phyloP scores from a whole-genome alignment of 2,888 invertebrate genomes.

The Caprella mutica region DNA sequence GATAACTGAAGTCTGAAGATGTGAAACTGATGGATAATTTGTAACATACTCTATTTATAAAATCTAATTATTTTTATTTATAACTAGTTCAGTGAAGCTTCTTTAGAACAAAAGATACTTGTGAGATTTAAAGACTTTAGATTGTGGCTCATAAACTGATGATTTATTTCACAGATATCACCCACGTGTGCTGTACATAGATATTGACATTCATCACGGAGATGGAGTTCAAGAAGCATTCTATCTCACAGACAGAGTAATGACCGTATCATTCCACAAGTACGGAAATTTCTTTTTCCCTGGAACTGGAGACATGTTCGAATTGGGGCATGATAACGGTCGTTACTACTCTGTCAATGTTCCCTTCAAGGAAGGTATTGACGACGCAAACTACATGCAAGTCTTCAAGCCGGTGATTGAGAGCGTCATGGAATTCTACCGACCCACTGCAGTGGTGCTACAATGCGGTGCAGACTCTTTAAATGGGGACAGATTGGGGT shows the following conservation, averaged over 20 bases:
- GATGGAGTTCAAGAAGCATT: conserved; percentile 97
- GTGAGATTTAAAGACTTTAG: too few relatives aligned
- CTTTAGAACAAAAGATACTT: too few relatives aligned
- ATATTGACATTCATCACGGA: conserved; percentile 97
- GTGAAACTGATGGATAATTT: too few relatives aligned
- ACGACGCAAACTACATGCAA: conserved; percentile 81
- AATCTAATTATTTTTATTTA: too few relatives aligned
- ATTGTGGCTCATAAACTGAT: too few relatives aligned
- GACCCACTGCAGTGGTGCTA: conserved; percentile 90
- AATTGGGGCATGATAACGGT: conserved; percentile 90
- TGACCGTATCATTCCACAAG: conserved; percentile 99
- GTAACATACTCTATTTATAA: too few relatives aligned
- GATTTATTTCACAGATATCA: conserved; percentile 56
- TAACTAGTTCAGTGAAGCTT: too few relatives aligned
- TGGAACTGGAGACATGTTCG: conserved; percentile 61
- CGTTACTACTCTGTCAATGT: conserved; percentile 97
- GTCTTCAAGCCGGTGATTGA: conserved; percentile 86
- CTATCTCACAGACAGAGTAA: conserved; percentile 90
- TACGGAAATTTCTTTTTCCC: conserved; percentile 97
- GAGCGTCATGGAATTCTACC: conserved; percentile 85
- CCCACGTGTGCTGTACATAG: conserved; percentile 88
- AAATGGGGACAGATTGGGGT: conserved; percentile 86
- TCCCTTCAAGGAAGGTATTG: conserved; percentile 93
- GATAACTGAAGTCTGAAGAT: too few relatives aligned
- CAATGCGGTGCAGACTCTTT: conserved; percentile 98